Conservation (phyloP, 2,797 vertebrate species). For the Oceanodroma leucorhoa region DNA sequence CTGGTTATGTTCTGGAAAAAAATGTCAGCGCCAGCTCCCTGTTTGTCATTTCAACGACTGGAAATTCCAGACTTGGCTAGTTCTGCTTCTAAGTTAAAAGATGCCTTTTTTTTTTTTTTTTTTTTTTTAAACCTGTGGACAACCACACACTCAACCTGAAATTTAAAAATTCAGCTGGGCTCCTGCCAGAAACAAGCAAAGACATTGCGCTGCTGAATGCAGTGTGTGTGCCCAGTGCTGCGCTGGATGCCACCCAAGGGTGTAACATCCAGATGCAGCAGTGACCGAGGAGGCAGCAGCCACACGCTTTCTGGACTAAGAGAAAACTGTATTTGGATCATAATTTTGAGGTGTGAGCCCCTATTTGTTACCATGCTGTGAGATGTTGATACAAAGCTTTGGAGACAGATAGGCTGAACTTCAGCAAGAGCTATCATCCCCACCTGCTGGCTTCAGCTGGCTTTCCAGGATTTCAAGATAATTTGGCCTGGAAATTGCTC, state of each 20-base stretch:
- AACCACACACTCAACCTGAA: not conserved
- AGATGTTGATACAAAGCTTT: not conserved
- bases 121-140: not conserved
- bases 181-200: not conserved
- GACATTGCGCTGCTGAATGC: not conserved
- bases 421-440: not conserved
- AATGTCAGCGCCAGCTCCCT: not conserved
- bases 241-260: not conserved
- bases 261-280: not conserved
- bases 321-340: not conserved
- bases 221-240: not conserved
- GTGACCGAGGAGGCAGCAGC: not conserved
- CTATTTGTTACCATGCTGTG: not conserved
- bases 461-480: not conserved
- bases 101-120: not conserved
- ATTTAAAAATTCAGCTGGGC: not conserved
- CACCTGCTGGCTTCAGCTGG: not conserved
- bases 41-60: not conserved
- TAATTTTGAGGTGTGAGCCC: not conserved
- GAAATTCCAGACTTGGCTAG: not conserved
- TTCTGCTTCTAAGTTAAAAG: not conserved
- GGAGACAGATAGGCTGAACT: not conserved
- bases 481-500: not conserved
- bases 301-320: rapidly evolving
- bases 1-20: not conserved